Evolutionary conservation across 1,140 invertebrate species (phyloP).

Genomic region (Goniozus legneri): DNA sequence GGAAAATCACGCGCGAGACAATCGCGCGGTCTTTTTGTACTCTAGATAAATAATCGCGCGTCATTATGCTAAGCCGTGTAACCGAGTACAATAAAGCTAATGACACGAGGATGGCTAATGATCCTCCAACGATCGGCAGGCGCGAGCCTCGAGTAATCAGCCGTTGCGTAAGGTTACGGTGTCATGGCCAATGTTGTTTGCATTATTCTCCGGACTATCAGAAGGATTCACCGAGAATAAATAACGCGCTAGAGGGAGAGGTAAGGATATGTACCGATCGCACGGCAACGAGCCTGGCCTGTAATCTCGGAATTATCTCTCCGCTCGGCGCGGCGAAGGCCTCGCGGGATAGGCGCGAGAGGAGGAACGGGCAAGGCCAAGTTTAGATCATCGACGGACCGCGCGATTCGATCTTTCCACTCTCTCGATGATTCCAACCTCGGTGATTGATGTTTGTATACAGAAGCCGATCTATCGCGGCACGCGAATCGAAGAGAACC

Average conservation of each 20-base stretch:
- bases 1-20: neutral
- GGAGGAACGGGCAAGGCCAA: slow-evolving; percentile 13
- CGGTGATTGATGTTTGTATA: too few species aligned
- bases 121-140: neutral
- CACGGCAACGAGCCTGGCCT: too few species aligned
- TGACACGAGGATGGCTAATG: neutral
- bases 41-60: slow-evolving; percentile 11
- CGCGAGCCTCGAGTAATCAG: neutral
- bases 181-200: slow-evolving; percentile 15
- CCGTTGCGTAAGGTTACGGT: slow-evolving; percentile 13
- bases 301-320: slow-evolving; percentile 2
- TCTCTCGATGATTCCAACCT: too few species aligned
- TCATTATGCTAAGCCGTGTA: neutral
- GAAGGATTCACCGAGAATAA: neutral
- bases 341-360: neutral
- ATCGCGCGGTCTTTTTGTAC: neutral
- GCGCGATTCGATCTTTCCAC: too few species aligned
- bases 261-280: too few species aligned
- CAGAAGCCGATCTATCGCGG: too few species aligned
- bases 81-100: slow-evolving; percentile 1
- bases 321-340: neutral
- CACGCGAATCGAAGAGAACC: too few species aligned
- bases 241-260: too few species aligned
- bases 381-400: slow-evolving; percentile 21
- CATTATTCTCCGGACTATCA: neutral